These are phyloP conservation scores for Thecophora atra DNA, from an alignment of 2,888 invertebrate genomes.

Conservation along the genomic window DNA sequence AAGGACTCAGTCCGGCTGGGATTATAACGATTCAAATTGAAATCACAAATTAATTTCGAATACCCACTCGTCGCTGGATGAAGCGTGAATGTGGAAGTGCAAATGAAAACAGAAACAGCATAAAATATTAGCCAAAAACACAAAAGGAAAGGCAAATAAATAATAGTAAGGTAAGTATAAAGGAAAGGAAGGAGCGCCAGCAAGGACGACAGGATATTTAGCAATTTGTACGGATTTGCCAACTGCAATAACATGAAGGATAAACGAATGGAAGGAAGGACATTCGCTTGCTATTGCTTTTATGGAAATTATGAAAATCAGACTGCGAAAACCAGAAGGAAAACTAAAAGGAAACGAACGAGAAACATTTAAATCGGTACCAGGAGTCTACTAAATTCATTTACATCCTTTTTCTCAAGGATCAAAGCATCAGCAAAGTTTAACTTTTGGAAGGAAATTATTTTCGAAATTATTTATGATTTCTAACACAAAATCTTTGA, in stretches of 20 bases:
- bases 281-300: too few species aligned
- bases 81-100: conserved; percentile 1
- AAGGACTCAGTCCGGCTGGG: conserved; percentile 5
- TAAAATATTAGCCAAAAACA: background rate
- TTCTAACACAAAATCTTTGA: too few species aligned
- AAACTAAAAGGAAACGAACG: too few species aligned
- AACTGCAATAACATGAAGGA: background rate
- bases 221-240: background rate
- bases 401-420: too few species aligned
- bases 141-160: background rate
- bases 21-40: conserved; percentile 17
- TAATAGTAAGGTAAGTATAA: background rate
- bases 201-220: background rate
- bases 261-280: too few species aligned
- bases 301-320: too few species aligned
- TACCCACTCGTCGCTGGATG: background rate
- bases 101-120: background rate
- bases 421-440: too few species aligned
- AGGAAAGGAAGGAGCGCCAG: background rate
- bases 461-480: too few species aligned
- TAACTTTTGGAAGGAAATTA: too few species aligned
- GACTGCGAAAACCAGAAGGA: too few species aligned
- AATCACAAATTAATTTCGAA: conserved; percentile 13
- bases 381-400: too few species aligned
- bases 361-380: too few species aligned